Conservation (phyloP, 2,888 invertebrate species). For the Onchidella celtica region DNA sequence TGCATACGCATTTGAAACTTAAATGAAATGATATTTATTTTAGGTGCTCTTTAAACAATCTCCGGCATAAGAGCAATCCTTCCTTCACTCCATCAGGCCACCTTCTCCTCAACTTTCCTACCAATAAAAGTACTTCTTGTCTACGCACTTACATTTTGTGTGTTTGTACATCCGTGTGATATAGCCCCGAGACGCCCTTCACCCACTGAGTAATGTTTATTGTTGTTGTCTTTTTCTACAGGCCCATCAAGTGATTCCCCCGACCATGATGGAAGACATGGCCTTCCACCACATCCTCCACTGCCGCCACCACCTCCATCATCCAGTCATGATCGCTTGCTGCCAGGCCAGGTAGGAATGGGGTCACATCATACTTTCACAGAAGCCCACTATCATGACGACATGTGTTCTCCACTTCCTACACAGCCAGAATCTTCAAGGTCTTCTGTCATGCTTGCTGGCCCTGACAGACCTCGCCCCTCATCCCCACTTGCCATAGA, state of each 20-base stretch:
- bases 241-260: conserved; percentile 17
- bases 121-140: too few species aligned
- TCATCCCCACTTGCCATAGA: conserved; percentile 8
- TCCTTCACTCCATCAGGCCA: too few species aligned
- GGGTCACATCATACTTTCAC: background rate
- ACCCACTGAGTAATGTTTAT: background rate
- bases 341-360: conserved; percentile 5
- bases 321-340: conserved; percentile 15
- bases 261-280: conserved; percentile 24
- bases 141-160: too few species aligned
- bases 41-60: too few species aligned
- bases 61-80: too few species aligned
- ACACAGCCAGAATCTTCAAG: background rate
- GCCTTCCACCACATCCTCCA: background rate
- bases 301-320: background rate
- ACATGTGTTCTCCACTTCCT: background rate
- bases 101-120: too few species aligned
- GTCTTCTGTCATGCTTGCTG: background rate
- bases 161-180: too few species aligned
- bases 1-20: too few species aligned
- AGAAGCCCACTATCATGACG: background rate
- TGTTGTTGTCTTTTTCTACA: conserved; percentile 5
- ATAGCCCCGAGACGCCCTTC: too few species aligned
- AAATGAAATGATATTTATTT: too few species aligned
- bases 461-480: background rate